Evolutionary conservation across 2,113 vertebrate genomes (phyloP).

Genomic region (Varanus salvator): DNA sequence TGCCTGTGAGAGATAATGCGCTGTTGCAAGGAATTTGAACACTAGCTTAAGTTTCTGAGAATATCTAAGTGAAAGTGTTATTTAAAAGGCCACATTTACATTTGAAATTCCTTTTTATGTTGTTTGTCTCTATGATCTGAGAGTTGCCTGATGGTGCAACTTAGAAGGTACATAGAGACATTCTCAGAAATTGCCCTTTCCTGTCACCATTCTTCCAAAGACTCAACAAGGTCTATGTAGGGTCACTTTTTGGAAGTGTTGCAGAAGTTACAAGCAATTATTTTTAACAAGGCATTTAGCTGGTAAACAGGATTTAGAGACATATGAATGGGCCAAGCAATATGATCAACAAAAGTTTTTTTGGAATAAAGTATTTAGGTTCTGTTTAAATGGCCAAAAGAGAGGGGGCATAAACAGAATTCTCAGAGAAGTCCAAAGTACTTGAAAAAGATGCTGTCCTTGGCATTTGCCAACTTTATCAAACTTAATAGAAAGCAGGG

Average conservation of each 20-base stretch:
- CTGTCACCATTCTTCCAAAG: background rate
- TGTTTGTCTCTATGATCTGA: background rate
- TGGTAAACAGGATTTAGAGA: background rate
- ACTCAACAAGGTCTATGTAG: background rate
- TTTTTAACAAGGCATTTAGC: background rate
- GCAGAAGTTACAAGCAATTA: background rate
- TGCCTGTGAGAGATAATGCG: background rate
- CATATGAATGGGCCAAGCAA: background rate
- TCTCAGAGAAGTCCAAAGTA: background rate
- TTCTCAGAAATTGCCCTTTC: background rate
- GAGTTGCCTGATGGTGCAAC: background rate
- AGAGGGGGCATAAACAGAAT: background rate
- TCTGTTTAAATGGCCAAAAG: background rate
- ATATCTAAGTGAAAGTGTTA: background rate
- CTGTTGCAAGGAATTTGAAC: background rate
- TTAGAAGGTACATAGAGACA: background rate
- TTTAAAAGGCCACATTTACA: background rate
- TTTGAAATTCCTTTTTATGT: background rate
- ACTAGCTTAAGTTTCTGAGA: background rate
- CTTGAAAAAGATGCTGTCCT: background rate
- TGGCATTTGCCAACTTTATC: background rate
- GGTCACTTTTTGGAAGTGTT: background rate
- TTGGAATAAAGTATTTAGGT: background rate
- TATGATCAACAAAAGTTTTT: background rate
- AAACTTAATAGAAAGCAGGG: background rate